Base-by-base conservation (phyloP, 2,797 vertebrate genomes). In the Sphenodon punctatus region DNA sequence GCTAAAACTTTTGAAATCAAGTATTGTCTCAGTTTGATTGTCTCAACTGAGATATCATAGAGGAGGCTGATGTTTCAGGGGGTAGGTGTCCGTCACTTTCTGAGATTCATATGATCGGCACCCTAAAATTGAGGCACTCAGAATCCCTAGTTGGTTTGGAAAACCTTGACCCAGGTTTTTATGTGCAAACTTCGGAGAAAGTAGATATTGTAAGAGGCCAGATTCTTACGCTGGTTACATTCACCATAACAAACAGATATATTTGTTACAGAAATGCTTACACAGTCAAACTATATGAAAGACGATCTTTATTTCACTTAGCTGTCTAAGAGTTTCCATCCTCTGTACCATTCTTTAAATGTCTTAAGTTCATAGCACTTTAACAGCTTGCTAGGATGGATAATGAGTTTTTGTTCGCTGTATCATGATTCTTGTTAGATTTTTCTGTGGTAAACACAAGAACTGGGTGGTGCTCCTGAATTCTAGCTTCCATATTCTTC, bases 231-330 rank as follows among this genome's bases (percentile, higher is more conserved):
- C 80, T 82, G 42, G 30, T 86, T 93, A 88, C 88, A 85, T 73
- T 88, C 72, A 71, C 91, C 43, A 14, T 87, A 81, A 53, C 70
- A 76, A 79, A 88, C 81, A 84, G 82, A 74, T 78, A 22, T 68
- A 65, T 70, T 87, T 90, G 67, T 82, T 78, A 72, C 45, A 83
- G 85, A 89, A 89, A 63, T 36, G 30, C 81, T 88, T 79, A 46
- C 56, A 17, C 67, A 88, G 38, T 70, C 46, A 63, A 77, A 67
- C 75, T 84, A 19, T 84, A 74, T 94, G 93, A 95, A 94, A 94
- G 90, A 67, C 90, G 76, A 39, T 87, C 82, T 87, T 95, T 95
- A 89, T 95, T 93, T 88, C 81, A 74, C 83, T 88, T 78, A 88
- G 67, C 89, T n/a, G n/a, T n/a, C n/a, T 72, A 67, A 89, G 77